Evolutionary conservation across 1,140 invertebrate species (phyloP), one percentile per base, ranked within the genome.

Genomic region (Delia radicum): DNA sequence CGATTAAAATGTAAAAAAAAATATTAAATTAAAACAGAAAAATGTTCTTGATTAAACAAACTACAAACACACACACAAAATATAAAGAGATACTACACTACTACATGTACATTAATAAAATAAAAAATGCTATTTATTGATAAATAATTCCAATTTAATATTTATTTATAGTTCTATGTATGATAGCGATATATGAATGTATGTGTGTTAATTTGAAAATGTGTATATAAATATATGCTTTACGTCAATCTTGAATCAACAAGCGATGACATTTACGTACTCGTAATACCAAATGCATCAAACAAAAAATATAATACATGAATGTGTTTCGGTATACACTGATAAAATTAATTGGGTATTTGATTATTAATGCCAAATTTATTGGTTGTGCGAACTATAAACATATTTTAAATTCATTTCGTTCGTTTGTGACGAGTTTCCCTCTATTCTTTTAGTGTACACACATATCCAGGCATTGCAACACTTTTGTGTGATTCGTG

Each of bases 231-330:
- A 61, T 61, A 15, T 7, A 61, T 61, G 8, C 48, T 48, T 12
- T 37, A 55, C 55, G 73, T 74, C 73, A 74, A 74, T 74, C 73
- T 63, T 74, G 73, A 74, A 74, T 74, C 73, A 73, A 7, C 15
- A 63, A 74, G 21, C 21, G 29, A 28, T 73, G 24, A 12, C 37
- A 42, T 42, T 42, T 42, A 15, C n/a, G 10, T 42, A 42, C 37
- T 42, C 37, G 37, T 42, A 10, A 27, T 63, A 42, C 37, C 3
- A 42, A 42, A 42, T 42, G 12, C 37, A 42, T 42, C 37, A 42
- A 42, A 42, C 12, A 42, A 13, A 10, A 42, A 42, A 10, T 42
- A 42, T 42, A 42, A 42, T 42, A 15, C 37, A 10, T 10, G 37
- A 42, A 10, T 1, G n/a, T 42, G 37, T n/a, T n/a, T n/a, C n/a